phyloP scores from a whole-genome alignment of 2,113 vertebrate species.

The Pantherophis guttatus region DNA sequence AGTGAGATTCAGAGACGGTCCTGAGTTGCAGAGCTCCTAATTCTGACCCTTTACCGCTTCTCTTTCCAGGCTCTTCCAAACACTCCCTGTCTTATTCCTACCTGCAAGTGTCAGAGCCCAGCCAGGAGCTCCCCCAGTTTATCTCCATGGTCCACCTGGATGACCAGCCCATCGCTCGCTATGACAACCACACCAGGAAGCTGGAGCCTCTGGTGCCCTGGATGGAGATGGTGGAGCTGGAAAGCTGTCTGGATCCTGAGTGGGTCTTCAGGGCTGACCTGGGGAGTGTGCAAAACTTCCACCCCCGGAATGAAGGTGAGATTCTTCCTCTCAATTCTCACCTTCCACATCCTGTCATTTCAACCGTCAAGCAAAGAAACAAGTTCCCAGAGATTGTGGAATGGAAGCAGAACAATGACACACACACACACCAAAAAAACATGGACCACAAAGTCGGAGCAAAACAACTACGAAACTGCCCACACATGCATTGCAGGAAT shows the following conservation, averaged over 20 bases:
- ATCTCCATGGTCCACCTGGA: neutral
- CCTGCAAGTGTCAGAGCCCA: neutral
- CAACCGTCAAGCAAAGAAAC: no score
- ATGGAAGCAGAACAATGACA: neutral
- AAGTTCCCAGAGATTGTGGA: neutral
- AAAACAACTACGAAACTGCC: neutral
- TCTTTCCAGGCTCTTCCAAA: neutral
- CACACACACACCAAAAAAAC: no score
- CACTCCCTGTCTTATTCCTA: neutral
- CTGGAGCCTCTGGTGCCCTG: neutral
- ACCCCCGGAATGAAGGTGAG: neutral
- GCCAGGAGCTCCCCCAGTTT: neutral
- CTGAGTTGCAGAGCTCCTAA: neutral
- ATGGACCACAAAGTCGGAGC: no score
- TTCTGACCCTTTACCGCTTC: neutral
- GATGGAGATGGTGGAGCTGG: neutral
- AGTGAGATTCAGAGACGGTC: no score
- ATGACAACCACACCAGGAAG: neutral
- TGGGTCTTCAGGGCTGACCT: neutral
- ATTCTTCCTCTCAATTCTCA: neutral
- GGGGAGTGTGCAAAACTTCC: neutral
- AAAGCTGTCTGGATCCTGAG: fast-evolving
- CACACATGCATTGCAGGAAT: neutral
- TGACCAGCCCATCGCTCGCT: neutral
- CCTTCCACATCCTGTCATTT: neutral